Percentiles rank a stretch among this genome's conserved stretches.
Conservation (phyloP, 1,140 invertebrate species). For the Diorhabda sublineata region DNA sequence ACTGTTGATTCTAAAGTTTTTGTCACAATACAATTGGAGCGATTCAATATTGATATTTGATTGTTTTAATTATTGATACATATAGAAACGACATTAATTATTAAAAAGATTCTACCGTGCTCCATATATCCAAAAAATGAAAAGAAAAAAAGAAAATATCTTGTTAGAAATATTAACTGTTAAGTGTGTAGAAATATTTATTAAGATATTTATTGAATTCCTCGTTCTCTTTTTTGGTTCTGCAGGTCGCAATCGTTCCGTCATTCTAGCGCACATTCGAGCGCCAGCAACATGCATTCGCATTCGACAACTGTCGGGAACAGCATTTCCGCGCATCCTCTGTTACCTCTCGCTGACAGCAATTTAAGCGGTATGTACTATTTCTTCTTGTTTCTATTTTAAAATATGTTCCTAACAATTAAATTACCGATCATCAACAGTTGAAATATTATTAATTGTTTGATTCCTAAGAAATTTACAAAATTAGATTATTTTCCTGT, state of each 20-base stretch:
- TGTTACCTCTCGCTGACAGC: constrained; percentile 47
- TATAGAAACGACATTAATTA: constrained; percentile 13
- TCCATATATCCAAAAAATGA: constrained; percentile 23
- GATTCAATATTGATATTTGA: too few relatives aligned
- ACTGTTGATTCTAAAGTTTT: too few relatives aligned
- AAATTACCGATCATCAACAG: too few relatives aligned
- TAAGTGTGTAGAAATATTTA: constrained; percentile 28
- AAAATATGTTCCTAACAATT: too few relatives aligned
- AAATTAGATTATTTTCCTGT: too few relatives aligned
- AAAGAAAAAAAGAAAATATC: constrained; percentile 7
- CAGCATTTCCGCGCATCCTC: constrained; percentile 48
- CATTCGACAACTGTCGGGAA: constrained; percentile 47
- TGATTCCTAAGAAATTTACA: too few relatives aligned
- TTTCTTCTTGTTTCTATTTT: too few relatives aligned
- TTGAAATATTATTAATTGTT: too few relatives aligned
- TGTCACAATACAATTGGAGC: too few relatives aligned
- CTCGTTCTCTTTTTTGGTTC: constrained; percentile 44
- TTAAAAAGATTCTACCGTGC: constrained; percentile 24
- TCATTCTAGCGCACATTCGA: constrained; percentile 47
- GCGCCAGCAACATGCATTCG: constrained; percentile 45
- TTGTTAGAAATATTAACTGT: constrained; percentile 29
- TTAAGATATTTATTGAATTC: constrained; percentile 29
- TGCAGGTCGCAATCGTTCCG: constrained; percentile 48
- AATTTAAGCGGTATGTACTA: constrained; percentile 46
- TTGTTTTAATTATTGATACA: not conserved